Percentiles rank a stretch among this genome's conserved stretches.
Evolutionary conservation across 92 coral and sea anemone genomes (phyloP).

Genomic region (Palythoa heliodiscus): DNA sequence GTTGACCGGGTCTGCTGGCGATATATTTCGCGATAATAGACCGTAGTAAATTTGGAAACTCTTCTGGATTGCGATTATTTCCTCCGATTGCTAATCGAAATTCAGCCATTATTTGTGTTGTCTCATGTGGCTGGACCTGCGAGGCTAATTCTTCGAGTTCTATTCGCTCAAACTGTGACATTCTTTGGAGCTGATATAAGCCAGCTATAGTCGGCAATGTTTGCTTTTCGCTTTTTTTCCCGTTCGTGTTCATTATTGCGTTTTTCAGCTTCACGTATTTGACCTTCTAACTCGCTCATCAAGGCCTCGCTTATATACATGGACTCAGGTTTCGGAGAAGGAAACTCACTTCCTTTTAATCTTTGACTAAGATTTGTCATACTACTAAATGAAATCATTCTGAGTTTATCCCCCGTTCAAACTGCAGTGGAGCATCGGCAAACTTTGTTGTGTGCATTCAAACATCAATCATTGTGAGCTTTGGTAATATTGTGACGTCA

Average conservation of each 20-base stretch:
- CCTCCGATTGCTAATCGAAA: constrained; percentile 72
- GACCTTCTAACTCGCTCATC: constrained; percentile 78
- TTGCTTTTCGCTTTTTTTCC: constrained; percentile 67
- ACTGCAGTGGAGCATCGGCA: background rate
- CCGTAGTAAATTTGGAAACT: constrained; percentile 71
- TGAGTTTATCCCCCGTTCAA: background rate
- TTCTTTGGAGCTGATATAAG: constrained; percentile 62
- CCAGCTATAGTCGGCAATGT: constrained; percentile 83
- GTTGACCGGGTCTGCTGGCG: constrained; percentile 51
- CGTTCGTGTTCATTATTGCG: constrained; percentile 56
- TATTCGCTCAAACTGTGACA: constrained; percentile 78
- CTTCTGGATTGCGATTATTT: constrained; percentile 53
- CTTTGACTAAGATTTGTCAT: constrained; percentile 67
- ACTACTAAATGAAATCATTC: constrained; percentile 33
- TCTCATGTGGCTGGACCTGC: constrained; percentile 78
- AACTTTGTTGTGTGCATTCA: background rate
- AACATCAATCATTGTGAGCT: background rate
- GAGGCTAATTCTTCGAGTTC: constrained; percentile 80
- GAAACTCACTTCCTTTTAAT: constrained; percentile 54
- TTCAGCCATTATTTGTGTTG: constrained; percentile 69
- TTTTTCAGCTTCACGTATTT: constrained; percentile 66
- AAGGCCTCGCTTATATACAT: constrained; percentile 75
- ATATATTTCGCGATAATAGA: constrained; percentile 72
- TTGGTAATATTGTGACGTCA: background rate
- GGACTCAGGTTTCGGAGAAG: constrained; percentile 69